phyloP scores from a whole-genome alignment of 2,113 vertebrate species.

The Heloderma charlesbogerti region DNA sequence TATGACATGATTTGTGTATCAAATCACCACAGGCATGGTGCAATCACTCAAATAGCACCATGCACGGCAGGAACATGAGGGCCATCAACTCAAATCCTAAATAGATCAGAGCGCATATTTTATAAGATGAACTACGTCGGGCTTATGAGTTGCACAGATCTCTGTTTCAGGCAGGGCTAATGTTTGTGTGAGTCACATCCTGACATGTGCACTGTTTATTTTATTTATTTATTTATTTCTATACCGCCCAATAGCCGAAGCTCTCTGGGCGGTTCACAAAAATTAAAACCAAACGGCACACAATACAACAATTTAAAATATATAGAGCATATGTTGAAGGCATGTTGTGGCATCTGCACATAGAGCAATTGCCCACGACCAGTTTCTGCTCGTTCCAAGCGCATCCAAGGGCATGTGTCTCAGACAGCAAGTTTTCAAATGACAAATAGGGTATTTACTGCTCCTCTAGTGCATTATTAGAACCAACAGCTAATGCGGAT shows the following conservation, averaged over 20 bases:
- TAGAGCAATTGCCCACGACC: conserved; percentile 37
- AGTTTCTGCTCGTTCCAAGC: conserved; percentile 29
- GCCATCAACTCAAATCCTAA: too few species aligned
- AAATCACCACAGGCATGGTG: not conserved
- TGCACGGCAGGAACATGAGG: not conserved
- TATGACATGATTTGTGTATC: too few species aligned
- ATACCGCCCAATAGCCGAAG: too few species aligned
- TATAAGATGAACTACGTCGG: not conserved
- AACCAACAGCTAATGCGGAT: conserved; percentile 25
- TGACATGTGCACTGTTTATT: rapidly evolving
- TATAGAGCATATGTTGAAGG: too few species aligned
- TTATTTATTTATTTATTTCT: too few species aligned
- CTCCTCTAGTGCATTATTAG: conserved; percentile 51
- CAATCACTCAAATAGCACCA: not conserved
- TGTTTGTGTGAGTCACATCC: not conserved
- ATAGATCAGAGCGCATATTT: not conserved
- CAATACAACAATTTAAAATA: too few species aligned
- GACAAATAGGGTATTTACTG: conserved; percentile 32
- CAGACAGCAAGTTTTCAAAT: conserved; percentile 13
- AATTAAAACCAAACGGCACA: too few species aligned
- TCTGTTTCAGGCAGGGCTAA: not conserved
- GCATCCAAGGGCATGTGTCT: conserved; percentile 40
- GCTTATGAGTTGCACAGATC: not conserved
- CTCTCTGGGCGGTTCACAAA: too few species aligned
- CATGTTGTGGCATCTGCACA: not conserved